Conservation (phyloP, 2,888 invertebrate species). For the Lasioglossum villosulum region DNA sequence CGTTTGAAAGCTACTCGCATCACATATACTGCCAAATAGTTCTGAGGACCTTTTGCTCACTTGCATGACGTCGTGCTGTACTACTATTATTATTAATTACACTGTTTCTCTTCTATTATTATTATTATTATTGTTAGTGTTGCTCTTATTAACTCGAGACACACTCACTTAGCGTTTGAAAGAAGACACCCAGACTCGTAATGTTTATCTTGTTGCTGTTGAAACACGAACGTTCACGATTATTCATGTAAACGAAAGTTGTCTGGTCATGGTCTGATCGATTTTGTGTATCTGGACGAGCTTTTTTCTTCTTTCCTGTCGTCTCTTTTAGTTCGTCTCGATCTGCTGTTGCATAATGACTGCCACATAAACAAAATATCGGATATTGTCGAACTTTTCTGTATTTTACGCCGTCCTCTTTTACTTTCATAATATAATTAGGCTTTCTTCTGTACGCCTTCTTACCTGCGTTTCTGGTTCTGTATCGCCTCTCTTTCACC, state of each 20-base stretch:
- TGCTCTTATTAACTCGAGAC: constrained; percentile 40
- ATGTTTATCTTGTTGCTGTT: constrained; percentile 33
- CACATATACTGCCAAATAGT: constrained; percentile 32
- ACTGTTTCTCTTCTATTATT: constrained; percentile 13
- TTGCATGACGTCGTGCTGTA: constrained; percentile 61
- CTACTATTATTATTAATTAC: constrained; percentile 18
- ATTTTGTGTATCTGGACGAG: constrained; percentile 62
- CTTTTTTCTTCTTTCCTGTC: constrained; percentile 56
- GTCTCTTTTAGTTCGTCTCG: constrained; percentile 48
- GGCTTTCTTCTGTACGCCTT: not conserved
- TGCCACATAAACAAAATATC: constrained; percentile 28
- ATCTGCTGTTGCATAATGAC: constrained; percentile 67
- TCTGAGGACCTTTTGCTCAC: constrained; percentile 56
- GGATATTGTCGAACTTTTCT: constrained; percentile 51
- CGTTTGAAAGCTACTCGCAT: constrained; percentile 33
- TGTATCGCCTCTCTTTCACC: constrained; percentile 10
- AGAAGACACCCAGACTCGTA: constrained; percentile 31
- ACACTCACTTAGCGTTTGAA: constrained; percentile 30
- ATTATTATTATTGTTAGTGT: constrained; percentile 31
- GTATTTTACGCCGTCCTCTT: constrained; percentile 18
- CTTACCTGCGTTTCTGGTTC: not conserved
- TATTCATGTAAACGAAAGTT: constrained; percentile 47
- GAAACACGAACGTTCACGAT: constrained; percentile 31
- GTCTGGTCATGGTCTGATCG: constrained; percentile 54
- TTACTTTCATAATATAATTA: constrained; percentile 20